Evolutionary conservation across 2,113 vertebrate species (phyloP).

Genomic region (Esox niger): DNA sequence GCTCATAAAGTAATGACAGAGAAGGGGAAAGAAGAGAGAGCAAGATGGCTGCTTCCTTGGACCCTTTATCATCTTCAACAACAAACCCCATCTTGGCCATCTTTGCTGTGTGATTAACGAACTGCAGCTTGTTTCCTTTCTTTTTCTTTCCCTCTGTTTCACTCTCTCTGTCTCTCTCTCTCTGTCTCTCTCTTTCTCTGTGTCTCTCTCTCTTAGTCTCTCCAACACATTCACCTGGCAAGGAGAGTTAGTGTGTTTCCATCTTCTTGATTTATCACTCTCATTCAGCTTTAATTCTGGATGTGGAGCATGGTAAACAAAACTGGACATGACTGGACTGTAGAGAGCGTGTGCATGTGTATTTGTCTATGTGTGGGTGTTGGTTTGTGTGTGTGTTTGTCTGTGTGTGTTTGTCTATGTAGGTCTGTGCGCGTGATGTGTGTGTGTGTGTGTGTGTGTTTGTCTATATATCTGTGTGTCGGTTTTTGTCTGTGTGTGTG

Average conservation of each 20-base stretch:
- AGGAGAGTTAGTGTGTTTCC: constrained; percentile 63
- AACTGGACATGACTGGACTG: constrained; percentile 72
- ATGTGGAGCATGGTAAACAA: constrained; percentile 72
- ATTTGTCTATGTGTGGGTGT: no score
- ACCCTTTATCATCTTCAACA: constrained; percentile 56
- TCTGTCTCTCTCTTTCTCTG: constrained; percentile 18
- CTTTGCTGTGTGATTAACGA: constrained; percentile 67
- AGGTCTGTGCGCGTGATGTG: no score
- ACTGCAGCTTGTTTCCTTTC: constrained; percentile 24
- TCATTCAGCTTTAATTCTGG: constrained; percentile 78
- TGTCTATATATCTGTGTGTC: no score
- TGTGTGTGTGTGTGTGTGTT: no score
- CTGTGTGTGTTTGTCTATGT: no score
- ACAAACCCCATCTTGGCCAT: constrained; percentile 45
- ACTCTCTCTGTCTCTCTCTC: background rate
- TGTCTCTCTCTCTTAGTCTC: constrained; percentile 55
- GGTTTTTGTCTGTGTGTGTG: no score
- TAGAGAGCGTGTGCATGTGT: constrained; percentile 50
- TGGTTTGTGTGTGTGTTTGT: no score
- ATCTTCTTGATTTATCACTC: constrained; percentile 69
- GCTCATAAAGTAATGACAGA: constrained; percentile 56
- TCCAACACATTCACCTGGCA: constrained; percentile 63
- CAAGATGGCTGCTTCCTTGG: no score
- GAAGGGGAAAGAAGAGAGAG: constrained; percentile 32
- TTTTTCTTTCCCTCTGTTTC: no score